Evolutionary conservation across 2,797 vertebrate species (phyloP).

Genomic region (Heliangelus exortis): DNA sequence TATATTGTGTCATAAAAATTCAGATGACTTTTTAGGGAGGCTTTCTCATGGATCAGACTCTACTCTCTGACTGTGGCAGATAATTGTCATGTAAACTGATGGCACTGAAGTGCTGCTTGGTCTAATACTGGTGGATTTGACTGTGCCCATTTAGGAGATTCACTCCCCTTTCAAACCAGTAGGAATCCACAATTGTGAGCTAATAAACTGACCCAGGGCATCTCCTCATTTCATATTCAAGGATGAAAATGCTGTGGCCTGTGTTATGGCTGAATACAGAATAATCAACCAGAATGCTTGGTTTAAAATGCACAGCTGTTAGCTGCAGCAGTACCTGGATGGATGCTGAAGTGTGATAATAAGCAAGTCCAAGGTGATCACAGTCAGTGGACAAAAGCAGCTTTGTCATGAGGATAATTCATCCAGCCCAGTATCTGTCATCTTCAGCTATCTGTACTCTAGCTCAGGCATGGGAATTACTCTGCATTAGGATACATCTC

Average conservation of each 20-base stretch:
- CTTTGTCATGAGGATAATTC: not conserved
- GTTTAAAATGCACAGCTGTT: not conserved
- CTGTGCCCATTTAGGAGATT: not conserved
- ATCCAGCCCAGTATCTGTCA: not conserved
- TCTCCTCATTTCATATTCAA: not conserved
- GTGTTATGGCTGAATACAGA: not conserved
- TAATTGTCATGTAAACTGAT: not conserved
- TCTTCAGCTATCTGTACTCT: rapidly evolving
- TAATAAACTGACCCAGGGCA: not conserved
- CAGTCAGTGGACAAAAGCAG: not conserved
- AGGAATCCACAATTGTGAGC: not conserved
- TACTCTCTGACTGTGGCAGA: not conserved
- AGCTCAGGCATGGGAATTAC: rapidly evolving
- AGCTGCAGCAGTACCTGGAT: not conserved
- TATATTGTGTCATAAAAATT: not conserved
- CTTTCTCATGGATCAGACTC: not conserved
- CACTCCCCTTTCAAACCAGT: not conserved
- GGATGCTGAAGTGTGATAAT: not conserved
- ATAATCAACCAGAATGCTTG: not conserved
- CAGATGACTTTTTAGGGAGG: not conserved
- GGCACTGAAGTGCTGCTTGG: not conserved
- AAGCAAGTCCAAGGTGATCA: not conserved
- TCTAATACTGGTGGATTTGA: not conserved
- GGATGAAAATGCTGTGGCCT: not conserved
- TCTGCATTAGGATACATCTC: not conserved